A percentile compares a stretch with the other conserved stretches of the same genome.
These are phyloP conservation scores for Falco berigora DNA, from an alignment of 2,797 vertebrate genomes.

Conservation along the genomic window DNA sequence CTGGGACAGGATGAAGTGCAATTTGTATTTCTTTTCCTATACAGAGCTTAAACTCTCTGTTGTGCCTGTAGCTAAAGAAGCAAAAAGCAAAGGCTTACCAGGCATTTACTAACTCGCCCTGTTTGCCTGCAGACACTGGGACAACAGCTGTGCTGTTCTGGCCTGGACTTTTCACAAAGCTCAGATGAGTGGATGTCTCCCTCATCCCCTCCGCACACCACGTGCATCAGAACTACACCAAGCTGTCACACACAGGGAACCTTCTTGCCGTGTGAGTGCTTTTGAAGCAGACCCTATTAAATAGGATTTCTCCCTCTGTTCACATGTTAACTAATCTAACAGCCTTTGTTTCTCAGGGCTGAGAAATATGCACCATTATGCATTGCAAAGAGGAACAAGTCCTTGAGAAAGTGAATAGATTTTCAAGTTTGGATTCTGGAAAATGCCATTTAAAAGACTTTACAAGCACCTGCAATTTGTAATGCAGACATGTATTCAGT, in stretches of 20 bases:
- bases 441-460: background rate
- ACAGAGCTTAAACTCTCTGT: background rate
- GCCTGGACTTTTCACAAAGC: background rate
- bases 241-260: background rate
- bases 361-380: background rate
- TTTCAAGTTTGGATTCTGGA: background rate
- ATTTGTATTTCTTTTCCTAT: background rate
- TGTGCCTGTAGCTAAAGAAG: background rate
- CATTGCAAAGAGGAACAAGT: background rate
- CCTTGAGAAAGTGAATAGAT: background rate
- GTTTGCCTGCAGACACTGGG: background rate
- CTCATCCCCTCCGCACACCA: too few species aligned
- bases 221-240: fast-evolving
- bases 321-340: background rate
- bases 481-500: background rate
- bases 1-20: background rate
- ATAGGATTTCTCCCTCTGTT: too few species aligned
- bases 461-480: background rate
- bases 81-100: background rate
- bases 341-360: background rate
- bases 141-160: background rate
- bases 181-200: background rate
- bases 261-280: fast-evolving
- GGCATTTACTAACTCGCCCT: too few species aligned
- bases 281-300: background rate